Base-by-base conservation (phyloP, 2,888 invertebrate species). In the Syrista parreyssii region DNA sequence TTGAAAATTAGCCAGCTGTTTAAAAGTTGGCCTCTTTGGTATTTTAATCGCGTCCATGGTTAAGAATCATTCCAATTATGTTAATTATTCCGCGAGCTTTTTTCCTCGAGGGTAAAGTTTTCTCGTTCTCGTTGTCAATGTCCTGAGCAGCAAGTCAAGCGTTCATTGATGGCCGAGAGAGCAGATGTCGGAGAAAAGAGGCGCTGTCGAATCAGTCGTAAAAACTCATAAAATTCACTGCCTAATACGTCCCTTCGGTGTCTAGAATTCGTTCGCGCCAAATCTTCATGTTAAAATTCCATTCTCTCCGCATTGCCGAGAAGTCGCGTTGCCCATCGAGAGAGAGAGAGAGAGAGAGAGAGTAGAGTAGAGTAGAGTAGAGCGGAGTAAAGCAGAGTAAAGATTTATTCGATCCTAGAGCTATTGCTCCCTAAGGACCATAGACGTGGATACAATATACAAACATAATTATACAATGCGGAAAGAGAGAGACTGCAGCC, bases 251-350 rank as follows among this genome's bases (percentile, higher is more conserved):
- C 81, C 82, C 78, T 72, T 79, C 83, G 82, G 83, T 83, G 85
- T 86, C 86, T 88, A 88, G 88, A 88, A 88, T 88, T 87, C 88
- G 85, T 88, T 86, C 87, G 87, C 85, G 86, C 88, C 88, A 88
- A 88, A 88, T 84, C 83, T 85, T 88, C 85, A 87, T 88, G 88
- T 83, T 88, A 88, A 88, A 88, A 84, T 84, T 82, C 81, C 40
- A 36, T 33, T 71, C 75, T 79, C 36, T 73, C 30, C 15, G 32
- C n/a, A 32, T 33, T 12, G 31, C 34, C 68, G 68, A 77, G 74
- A 79, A n/a, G n/a, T n/a, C n/a, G n/a, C n/a, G n/a, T n/a, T n/a
- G n/a, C n/a, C n/a, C n/a, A n/a, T n/a, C n/a, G n/a, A n/a, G n/a
- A n/a, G n/a, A n/a, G n/a, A n/a, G n/a, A n/a, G n/a, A n/a, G n/a